Evolutionary conservation across 2,113 vertebrate species (phyloP).

Genomic region (Phaethornis superciliosus): DNA sequence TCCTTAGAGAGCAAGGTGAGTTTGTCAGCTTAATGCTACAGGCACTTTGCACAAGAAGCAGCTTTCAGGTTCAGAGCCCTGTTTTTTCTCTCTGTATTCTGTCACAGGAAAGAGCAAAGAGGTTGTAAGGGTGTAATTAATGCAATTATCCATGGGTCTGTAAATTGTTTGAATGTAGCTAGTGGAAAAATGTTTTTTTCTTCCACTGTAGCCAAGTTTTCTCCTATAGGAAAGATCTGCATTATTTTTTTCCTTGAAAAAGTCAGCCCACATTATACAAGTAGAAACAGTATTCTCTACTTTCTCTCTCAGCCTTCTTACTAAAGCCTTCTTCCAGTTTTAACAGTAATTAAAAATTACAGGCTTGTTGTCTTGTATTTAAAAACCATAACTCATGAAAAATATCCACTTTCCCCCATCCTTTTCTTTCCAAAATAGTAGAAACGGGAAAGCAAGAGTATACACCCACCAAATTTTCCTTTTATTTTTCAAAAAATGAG

Average conservation of each 20-base stretch:
- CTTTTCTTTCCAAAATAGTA: not conserved
- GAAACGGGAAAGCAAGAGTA: not conserved
- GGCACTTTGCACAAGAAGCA: not conserved
- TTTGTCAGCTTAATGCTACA: fast-evolving
- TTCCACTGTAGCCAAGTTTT: not conserved
- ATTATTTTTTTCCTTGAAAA: not conserved
- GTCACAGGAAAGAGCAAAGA: not conserved
- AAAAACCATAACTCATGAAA: not conserved
- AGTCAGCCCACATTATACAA: not conserved
- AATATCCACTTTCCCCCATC: not conserved
- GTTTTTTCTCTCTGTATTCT: not conserved
- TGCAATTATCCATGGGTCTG: not conserved
- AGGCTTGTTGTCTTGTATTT: not conserved
- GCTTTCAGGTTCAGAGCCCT: not conserved
- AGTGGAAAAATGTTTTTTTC: not conserved
- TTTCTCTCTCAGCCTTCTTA: not conserved
- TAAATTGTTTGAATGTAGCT: not conserved
- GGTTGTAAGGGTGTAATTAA: not conserved
- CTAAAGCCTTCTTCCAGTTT: not conserved
- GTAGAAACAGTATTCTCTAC: not conserved
- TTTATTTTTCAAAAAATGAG: not conserved
- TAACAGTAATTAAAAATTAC: not conserved
- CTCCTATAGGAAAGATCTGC: not conserved
- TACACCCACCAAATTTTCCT: not conserved
- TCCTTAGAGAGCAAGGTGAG: not conserved